These are phyloP conservation scores for Bradysia coprophila DNA, from an alignment of 1,140 invertebrate species.

Conservation along the genomic window DNA sequence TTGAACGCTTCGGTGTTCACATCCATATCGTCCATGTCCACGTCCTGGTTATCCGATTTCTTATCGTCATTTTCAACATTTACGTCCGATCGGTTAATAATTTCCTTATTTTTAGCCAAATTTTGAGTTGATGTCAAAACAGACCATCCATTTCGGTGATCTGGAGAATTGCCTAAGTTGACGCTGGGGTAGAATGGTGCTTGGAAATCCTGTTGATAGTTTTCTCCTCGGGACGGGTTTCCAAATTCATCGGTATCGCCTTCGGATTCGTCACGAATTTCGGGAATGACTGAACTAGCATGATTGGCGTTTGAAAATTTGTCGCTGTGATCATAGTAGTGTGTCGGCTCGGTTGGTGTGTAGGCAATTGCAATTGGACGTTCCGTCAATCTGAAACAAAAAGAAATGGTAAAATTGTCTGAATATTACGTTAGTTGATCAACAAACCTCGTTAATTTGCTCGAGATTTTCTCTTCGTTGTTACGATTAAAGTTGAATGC, in stretches of 20 bases:
- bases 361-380: constrained; percentile 31
- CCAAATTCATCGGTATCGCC: constrained; percentile 10
- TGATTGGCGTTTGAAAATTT: constrained; percentile 18
- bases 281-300: constrained; percentile 24
- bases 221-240: constrained; percentile 19
- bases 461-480: constrained; percentile 10
- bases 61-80: not conserved
- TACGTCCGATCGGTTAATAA: constrained; percentile 14
- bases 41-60: constrained; percentile 9
- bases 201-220: constrained; percentile 36
- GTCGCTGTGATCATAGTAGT: not conserved
- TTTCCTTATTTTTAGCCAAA: constrained; percentile 11
- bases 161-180: constrained; percentile 29
- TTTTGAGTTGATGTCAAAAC: constrained; percentile 27
- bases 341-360: constrained; percentile 25
- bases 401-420: too few species aligned
- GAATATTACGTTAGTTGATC: too few species aligned
- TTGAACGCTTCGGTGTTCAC: constrained; percentile 29
- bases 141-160: constrained; percentile 35
- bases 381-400: constrained; percentile 15
- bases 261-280: constrained; percentile 20
- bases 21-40: constrained; percentile 9
- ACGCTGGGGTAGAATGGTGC: constrained; percentile 48
- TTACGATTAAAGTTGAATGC: not conserved
- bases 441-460: constrained; percentile 17